Evolutionary conservation across 2,888 invertebrate genomes (phyloP).

Genomic region (Asteroscopus sphinx): DNA sequence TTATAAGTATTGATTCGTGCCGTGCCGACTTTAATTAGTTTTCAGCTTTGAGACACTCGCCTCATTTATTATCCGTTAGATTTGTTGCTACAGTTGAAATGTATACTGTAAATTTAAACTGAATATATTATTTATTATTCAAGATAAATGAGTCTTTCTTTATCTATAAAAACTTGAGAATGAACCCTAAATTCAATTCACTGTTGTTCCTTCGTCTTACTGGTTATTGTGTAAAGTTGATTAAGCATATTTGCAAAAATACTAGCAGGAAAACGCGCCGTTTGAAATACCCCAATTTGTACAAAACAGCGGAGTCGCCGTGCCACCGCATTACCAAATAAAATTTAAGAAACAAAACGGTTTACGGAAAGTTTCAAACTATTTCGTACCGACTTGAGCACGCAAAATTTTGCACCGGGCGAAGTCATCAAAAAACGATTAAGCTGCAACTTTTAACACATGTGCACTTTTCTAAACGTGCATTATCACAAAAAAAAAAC

Average conservation of each 20-base stretch:
- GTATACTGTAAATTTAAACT: constrained; percentile 42
- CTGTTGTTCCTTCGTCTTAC: constrained; percentile 34
- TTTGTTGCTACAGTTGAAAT: constrained; percentile 56
- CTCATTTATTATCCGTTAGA: constrained; percentile 82
- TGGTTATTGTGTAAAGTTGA: constrained; percentile 21
- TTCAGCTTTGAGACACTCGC: constrained; percentile 75
- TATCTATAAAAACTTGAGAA: constrained; percentile 21
- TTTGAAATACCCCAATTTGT: constrained; percentile 46
- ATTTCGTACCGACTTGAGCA: constrained; percentile 45
- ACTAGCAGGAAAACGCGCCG: constrained; percentile 30
- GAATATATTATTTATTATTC: constrained; percentile 51
- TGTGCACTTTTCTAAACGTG: constrained; percentile 65
- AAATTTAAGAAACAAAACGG: constrained; percentile 56
- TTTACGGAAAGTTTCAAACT: constrained; percentile 51
- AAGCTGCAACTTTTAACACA: constrained; percentile 66
- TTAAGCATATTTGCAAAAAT: constrained; percentile 43
- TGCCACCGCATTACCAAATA: constrained; percentile 54
- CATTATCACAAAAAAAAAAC: constrained; percentile 59
- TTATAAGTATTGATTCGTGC: constrained; percentile 85
- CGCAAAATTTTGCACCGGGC: constrained; percentile 61
- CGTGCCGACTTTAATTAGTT: constrained; percentile 86
- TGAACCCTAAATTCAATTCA: constrained; percentile 25
- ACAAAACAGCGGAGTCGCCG: constrained; percentile 25
- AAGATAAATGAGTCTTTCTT: constrained; percentile 39
- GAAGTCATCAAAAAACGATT: constrained; percentile 75